phyloP scores from a whole-genome alignment of 2,888 invertebrate genomes.

The Venustoraphidia nigricollis region DNA sequence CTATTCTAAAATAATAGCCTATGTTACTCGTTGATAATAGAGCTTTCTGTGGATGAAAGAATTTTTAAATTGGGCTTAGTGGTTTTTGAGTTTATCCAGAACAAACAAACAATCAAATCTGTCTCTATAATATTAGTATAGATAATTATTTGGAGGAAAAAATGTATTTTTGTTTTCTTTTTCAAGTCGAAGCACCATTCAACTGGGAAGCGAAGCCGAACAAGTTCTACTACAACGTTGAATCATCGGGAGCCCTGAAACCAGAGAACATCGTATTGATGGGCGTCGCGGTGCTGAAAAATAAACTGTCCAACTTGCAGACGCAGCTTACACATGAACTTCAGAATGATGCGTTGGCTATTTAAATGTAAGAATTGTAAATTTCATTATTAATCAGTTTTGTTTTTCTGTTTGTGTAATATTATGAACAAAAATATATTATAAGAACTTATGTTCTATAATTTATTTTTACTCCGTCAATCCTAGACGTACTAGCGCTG shows the following conservation, averaged over 20 bases:
- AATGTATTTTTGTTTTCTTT: background rate
- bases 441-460: no score
- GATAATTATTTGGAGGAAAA: no score
- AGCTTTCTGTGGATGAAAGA: no score
- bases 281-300: conserved; percentile 85
- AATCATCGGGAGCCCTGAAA: conserved; percentile 84
- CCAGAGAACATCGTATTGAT: conserved; percentile 95
- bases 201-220: conserved; percentile 92
- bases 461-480: no score
- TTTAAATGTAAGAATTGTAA: conserved; percentile 20
- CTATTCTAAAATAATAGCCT: no score
- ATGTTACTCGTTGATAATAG: no score
- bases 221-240: conserved; percentile 94
- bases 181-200: conserved; percentile 72
- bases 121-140: no score
- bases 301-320: conserved; percentile 89
- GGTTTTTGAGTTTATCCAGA: no score
- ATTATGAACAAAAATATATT: conserved; percentile 4
- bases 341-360: conserved; percentile 68
- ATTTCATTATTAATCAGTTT: conserved; percentile 23
- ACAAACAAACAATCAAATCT: no score
- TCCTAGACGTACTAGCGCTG: no score
- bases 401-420: conserved; percentile 7
- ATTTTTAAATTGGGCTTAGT: no score
- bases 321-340: conserved; percentile 80